Percentiles rank a stretch among this genome's conserved stretches.
Conservation (phyloP, 2,113 vertebrate species). For the Semicossyphus pulcher region DNA sequence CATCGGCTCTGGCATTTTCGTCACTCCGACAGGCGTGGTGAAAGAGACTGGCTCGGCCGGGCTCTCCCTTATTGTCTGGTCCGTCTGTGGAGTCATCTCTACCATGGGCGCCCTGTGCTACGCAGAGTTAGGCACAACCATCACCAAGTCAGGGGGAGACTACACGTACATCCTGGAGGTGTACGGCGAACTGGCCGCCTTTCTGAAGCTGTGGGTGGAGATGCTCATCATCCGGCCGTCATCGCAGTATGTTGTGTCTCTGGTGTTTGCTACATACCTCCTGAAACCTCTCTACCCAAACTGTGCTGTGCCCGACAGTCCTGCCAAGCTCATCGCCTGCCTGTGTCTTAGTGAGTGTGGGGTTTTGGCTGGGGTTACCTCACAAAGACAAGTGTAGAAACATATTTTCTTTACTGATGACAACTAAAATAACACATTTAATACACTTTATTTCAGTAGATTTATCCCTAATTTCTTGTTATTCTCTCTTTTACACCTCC, state of each 20-base stretch:
- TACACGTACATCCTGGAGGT: constrained; percentile 84
- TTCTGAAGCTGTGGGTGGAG: constrained; percentile 84
- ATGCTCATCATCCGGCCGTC: constrained; percentile 85
- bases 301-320: constrained; percentile 73
- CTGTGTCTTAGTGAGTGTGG: constrained; percentile 82
- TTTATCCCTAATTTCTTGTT: not conserved
- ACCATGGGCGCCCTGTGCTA: constrained; percentile 85
- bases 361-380: not conserved
- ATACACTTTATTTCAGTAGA: too few species aligned
- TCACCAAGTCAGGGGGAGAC: constrained; percentile 82
- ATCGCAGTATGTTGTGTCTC: constrained; percentile 83
- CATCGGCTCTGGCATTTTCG: constrained; percentile 84
- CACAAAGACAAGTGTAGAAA: too few species aligned
- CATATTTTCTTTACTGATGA: too few species aligned
- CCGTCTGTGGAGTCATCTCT: constrained; percentile 78
- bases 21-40: constrained; percentile 81
- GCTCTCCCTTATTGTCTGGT: constrained; percentile 81
- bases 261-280: constrained; percentile 84
- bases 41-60: constrained; percentile 80
- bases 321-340: constrained; percentile 82
- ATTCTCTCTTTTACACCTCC: not conserved
- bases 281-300: constrained; percentile 82
- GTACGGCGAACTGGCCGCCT: constrained; percentile 81
- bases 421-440: too few species aligned
- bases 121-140: constrained; percentile 83